Percentiles rank a stretch among this genome's conserved stretches.
phyloP scores from a whole-genome alignment of 2,888 invertebrate genomes.

The Meganola albula region DNA sequence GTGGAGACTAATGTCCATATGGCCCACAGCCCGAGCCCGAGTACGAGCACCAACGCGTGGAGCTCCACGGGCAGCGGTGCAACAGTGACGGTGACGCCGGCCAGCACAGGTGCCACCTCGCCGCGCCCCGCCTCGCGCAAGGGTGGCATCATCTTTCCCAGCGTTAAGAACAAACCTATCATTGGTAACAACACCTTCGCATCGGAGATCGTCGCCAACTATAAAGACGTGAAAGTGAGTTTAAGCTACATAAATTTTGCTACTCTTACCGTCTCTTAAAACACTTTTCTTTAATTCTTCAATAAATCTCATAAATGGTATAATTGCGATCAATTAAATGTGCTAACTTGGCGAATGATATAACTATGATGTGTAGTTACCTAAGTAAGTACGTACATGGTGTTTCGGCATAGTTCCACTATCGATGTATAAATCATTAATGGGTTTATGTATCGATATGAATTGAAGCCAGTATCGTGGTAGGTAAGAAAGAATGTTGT shows the following conservation, averaged over 20 bases:
- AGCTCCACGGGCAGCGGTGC: slow-evolving; percentile 23
- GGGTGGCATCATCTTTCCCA: slow-evolving; percentile 92
- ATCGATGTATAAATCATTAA: background rate
- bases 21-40: slow-evolving; percentile 60
- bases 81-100: slow-evolving; percentile 59
- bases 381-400: slow-evolving; percentile 8
- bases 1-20: slow-evolving; percentile 58
- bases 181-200: slow-evolving; percentile 89
- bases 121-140: slow-evolving; percentile 78
- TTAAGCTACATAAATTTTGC: slow-evolving; percentile 35
- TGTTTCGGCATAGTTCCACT: background rate
- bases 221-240: slow-evolving; percentile 91
- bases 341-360: slow-evolving; percentile 32
- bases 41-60: slow-evolving; percentile 32
- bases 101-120: slow-evolving; percentile 50
- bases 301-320: slow-evolving; percentile 31
- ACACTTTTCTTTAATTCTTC: too few relatives aligned
- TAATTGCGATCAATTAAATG: slow-evolving; percentile 34
- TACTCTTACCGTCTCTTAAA: too few relatives aligned
- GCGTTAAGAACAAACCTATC: slow-evolving; percentile 93
- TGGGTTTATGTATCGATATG: too few relatives aligned
- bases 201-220: slow-evolving; percentile 84
- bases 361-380: slow-evolving; percentile 19
- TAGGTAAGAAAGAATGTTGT: too few relatives aligned
- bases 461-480: too few relatives aligned